Evolutionary conservation across 2,113 vertebrate species (phyloP), one percentile per base, ranked within the genome.

Genomic region (Ranitomeya variabilis): DNA sequence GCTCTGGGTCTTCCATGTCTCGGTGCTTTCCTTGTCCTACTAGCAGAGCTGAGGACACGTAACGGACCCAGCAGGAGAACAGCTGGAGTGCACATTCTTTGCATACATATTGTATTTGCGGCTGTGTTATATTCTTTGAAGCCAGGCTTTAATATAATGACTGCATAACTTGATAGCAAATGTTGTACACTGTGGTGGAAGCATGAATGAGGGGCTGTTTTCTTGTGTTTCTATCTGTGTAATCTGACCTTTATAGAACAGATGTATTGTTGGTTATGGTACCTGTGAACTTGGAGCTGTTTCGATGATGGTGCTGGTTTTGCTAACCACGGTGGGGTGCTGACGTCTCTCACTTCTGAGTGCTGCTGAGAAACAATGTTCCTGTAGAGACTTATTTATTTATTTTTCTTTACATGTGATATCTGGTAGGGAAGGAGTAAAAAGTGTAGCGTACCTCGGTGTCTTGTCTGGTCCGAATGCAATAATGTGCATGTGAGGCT

Each of bases 261-360:
- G 37, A 45, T 76, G 37, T 21, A 9, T 3, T 51, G 37, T 76
- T 74, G 73, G 37, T 76, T 76, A 21, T 52, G 37, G 73, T 76
- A 4, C 1, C 23, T 59, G 11, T 69, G 21, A n/a, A 52, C 54
- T 26, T 52, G 64, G 45, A 45, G 76, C 86, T 45, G 86, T 87
- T 87, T 87, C 86, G 55, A 87, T 87, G 86, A 87, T 84, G 80
- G 60, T 83, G 82, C n/a, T 71, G 64, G 64, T 84, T 87, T 23
- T 80, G 78, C 23, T 69, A 54, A 67, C 14, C 73, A 54, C 74
- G 6, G 21, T 67, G n/a, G 37, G 18, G 59, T 80, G 76, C 15
- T 54, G 76, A 23, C 31, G 31, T 57, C 26, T 54, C 23, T 55
- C 64, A 60, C 62, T n/a, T 12, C 77, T 76, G 76, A 86, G 31